These are phyloP conservation scores for Anguilla marmorata DNA, from an alignment of 2,797 vertebrate genomes.

Conservation along the genomic window DNA sequence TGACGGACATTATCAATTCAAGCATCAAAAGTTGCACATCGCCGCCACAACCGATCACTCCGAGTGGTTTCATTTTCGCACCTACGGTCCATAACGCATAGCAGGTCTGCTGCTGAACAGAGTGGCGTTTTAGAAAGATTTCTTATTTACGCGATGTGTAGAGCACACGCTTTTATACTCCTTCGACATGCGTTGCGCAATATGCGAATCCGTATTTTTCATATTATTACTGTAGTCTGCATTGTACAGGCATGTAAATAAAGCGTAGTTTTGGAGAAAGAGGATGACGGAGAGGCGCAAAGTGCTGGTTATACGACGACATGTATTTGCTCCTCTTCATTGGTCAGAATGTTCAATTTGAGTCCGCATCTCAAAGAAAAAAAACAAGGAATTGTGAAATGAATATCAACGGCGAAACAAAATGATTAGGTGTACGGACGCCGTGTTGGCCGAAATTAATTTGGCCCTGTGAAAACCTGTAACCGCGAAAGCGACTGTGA, in stretches of 20 bases:
- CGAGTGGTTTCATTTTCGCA: background rate
- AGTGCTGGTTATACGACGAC: background rate
- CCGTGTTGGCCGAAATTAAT: background rate
- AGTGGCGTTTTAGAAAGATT: background rate
- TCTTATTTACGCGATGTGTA: background rate
- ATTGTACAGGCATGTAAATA: background rate
- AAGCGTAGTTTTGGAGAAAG: background rate
- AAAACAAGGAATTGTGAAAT: background rate
- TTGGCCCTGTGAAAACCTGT: background rate
- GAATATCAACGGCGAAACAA: background rate
- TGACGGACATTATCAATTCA: background rate
- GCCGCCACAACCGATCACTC: no score
- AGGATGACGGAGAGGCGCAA: background rate
- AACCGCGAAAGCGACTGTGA: background rate
- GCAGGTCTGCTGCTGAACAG: background rate
- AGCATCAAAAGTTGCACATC: background rate
- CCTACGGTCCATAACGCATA: background rate
- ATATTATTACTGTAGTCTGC: background rate
- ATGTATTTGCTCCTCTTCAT: slow-evolving; percentile 9
- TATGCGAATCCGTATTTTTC: background rate
- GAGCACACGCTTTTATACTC: background rate
- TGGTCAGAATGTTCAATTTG: slow-evolving; percentile 15
- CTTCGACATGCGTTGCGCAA: background rate
- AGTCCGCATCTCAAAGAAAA: slow-evolving; percentile 5
- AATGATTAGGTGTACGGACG: slow-evolving; percentile 2